Conservation (phyloP, 2,113 vertebrate species). For the Nematolebias whitei region DNA sequence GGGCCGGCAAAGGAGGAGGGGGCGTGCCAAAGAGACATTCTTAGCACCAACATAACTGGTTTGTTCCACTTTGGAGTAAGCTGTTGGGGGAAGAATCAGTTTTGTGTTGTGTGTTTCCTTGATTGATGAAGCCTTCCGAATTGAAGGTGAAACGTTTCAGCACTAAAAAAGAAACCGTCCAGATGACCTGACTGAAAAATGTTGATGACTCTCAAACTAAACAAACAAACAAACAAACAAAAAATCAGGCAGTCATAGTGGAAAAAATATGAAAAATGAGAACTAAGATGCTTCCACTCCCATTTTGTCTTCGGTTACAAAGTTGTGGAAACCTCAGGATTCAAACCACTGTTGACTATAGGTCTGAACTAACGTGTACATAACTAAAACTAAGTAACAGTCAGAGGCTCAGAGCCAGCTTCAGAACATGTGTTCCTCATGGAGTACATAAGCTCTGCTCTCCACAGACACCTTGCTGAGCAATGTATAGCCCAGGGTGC, state of each 20-base stretch:
- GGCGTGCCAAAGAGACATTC: too few species aligned
- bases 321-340: constrained; percentile 43
- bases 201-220: too few species aligned
- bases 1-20: too few species aligned
- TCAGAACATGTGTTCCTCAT: constrained; percentile 26
- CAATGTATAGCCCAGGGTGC: constrained; percentile 38
- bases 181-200: too few species aligned
- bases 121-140: too few species aligned
- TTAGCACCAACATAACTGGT: too few species aligned
- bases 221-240: constrained; percentile 2
- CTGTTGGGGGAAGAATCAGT: too few species aligned
- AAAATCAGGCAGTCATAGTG: constrained; percentile 14
- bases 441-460: constrained; percentile 53
- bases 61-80: too few species aligned
- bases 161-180: too few species aligned
- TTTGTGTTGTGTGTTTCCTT: too few species aligned
- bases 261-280: constrained; percentile 2
- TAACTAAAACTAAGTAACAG: constrained; percentile 45
- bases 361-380: constrained; percentile 49
- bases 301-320: constrained; percentile 53
- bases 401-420: constrained; percentile 20
- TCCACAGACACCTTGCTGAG: constrained; percentile 28
- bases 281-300: constrained; percentile 24
- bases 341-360: constrained; percentile 50
- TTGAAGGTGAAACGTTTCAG: too few species aligned